Percentiles rank a stretch among this genome's conserved stretches.
Evolutionary conservation across 2,888 invertebrate genomes (phyloP).

Genomic region (Trichopria drosophilae): DNA sequence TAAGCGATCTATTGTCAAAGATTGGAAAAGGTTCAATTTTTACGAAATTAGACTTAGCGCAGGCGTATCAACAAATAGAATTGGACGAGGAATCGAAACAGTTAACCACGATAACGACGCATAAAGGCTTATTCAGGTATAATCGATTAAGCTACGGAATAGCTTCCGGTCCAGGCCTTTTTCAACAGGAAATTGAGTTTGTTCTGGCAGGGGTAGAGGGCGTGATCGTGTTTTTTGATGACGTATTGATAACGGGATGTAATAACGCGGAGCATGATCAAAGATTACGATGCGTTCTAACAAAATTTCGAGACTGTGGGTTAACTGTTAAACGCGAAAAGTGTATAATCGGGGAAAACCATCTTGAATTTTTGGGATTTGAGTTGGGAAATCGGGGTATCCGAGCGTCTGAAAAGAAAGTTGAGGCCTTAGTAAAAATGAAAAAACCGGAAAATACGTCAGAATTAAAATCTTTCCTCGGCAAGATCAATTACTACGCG

Average conservation of each 20-base stretch:
- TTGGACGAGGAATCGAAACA: constrained; percentile 42
- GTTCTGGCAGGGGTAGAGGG: constrained; percentile 46
- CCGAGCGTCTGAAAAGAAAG: constrained; percentile 26
- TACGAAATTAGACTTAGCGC: too few species aligned
- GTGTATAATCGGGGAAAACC: constrained; percentile 18
- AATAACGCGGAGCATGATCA: constrained; percentile 41
- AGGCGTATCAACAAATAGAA: constrained; percentile 49
- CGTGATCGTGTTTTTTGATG: constrained; percentile 50
- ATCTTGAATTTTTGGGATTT: constrained; percentile 37
- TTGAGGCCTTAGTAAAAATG: constrained; percentile 29
- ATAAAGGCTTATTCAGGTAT: too few species aligned
- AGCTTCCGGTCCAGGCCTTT: constrained; percentile 43
- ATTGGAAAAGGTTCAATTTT: constrained; percentile 36
- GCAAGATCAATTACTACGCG: constrained; percentile 45
- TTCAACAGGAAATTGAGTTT: constrained; percentile 44
- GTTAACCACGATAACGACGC: too few species aligned
- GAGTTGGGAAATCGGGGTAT: constrained; percentile 33
- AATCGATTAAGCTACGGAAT: constrained; percentile 26
- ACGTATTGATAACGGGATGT: constrained; percentile 50
- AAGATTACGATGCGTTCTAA: constrained; percentile 31
- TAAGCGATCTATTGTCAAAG: constrained; percentile 29
- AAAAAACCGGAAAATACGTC: constrained; percentile 32
- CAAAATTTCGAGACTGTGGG: constrained; percentile 11
- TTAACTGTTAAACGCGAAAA: constrained; percentile 22
- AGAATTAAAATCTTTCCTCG: constrained; percentile 38